Evolutionary conservation across 1,140 invertebrate genomes (phyloP).

Genomic region (Notospermus geniculatus): DNA sequence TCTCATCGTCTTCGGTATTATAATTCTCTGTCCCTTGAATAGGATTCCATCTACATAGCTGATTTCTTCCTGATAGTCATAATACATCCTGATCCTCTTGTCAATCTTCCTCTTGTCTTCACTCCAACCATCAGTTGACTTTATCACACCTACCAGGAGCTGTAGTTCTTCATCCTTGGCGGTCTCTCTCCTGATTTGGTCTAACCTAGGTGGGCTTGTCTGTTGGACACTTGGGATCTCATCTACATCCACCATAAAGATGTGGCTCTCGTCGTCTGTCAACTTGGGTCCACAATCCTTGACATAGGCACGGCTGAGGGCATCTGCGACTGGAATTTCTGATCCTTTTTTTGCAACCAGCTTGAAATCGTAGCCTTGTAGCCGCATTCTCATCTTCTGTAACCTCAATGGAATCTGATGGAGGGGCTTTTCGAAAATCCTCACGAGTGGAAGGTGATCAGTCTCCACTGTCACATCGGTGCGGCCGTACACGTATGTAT

Average conservation of each 20-base stretch:
- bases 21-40: slow-evolving; percentile 33
- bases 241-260: background rate
- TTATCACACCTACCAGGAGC: background rate
- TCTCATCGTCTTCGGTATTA: slow-evolving; percentile 44
- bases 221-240: background rate
- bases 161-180: background rate
- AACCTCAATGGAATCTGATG: slow-evolving; percentile 6
- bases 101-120: background rate
- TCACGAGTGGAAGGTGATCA: slow-evolving; percentile 10
- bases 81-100: background rate
- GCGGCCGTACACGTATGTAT: slow-evolving; percentile 36
- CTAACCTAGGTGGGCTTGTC: background rate
- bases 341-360: background rate
- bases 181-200: background rate
- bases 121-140: background rate
- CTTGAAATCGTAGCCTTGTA: slow-evolving; percentile 20
- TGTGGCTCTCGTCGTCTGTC: too few relatives aligned
- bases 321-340: background rate
- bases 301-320: background rate
- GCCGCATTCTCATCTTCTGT: slow-evolving; percentile 5
- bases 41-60: too few relatives aligned
- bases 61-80: slow-evolving; percentile 42
- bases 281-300: background rate
- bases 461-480: slow-evolving; percentile 3
- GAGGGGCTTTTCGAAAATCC: slow-evolving; percentile 12